Evolutionary conservation across 2,797 vertebrate genomes (phyloP), one percentile per base, ranked within the genome.

Genomic region (Enteromius trimaculatus): DNA sequence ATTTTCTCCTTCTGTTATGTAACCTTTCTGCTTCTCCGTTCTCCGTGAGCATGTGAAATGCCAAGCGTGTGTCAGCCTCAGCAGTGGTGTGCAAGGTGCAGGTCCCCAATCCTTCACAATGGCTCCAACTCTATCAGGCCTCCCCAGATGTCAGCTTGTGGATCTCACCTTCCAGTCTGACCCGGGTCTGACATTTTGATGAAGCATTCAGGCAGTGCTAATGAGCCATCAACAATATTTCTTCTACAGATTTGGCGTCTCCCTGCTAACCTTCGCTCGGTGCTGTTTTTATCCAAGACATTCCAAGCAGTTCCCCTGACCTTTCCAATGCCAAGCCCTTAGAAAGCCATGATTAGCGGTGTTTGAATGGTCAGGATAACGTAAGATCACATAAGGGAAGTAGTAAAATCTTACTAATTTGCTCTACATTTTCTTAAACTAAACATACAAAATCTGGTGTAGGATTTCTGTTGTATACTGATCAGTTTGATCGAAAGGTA

Each of bases 171-270:
- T 89, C 89, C 87, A 85, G 86, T 83, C 64, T 62, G 26, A 78
- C 78, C 78, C 3, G 3, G 49, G 44, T 13, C 64, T 90, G 90
- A 90, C 88, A 90, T 92, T 92, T 89, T 85, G 87, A 89, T 82
- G 80, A 87, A 87, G 86, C 79, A 31, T 86, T 78, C 55, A 80
- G 85, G 53, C 16, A 72, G 79, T 47, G 78, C 84, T 86, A 90
- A 91, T 89, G 86, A 87, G 86, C 65, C 83, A 82, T 85, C 39
- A 60, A 84, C 88, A 90, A 81, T 86, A 88, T 81, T 89, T 88
- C 80, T 84, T 31, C 85, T 23, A 83, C 88, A 86, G 86, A 87
- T 91, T 88, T 87, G 84, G 19, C 53, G 3, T 72, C 39, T 44
- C 64, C 29, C 68, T 70, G 39, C 39, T 39, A 34, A 19, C 44